phyloP scores from a whole-genome alignment of 2,113 vertebrate genomes.

The Sceloporus undulatus region DNA sequence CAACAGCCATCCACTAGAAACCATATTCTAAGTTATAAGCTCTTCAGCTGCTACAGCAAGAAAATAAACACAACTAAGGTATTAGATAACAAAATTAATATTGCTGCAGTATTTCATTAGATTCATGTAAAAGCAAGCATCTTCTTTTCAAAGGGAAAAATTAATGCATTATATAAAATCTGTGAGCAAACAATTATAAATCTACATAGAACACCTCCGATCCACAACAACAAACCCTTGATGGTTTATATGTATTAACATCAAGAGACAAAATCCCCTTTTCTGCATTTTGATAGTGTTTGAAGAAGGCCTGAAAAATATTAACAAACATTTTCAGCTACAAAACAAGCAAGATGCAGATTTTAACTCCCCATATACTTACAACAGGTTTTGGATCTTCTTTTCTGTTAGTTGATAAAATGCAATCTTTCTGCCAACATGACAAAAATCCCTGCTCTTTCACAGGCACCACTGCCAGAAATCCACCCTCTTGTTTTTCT shows the following conservation, averaged over 20 bases:
- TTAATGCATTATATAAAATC: slow-evolving; percentile 53
- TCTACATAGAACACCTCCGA: neutral
- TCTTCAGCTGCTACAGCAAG: slow-evolving; percentile 4
- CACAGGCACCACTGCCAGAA: slow-evolving; percentile 34
- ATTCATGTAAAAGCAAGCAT: neutral
- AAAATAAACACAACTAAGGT: slow-evolving; percentile 26
- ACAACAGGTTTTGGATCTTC: slow-evolving; percentile 70
- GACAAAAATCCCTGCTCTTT: slow-evolving; percentile 35
- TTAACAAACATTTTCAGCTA: neutral
- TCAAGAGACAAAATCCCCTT: slow-evolving; percentile 30
- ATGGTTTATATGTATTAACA: slow-evolving; percentile 46
- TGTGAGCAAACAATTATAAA: slow-evolving; percentile 1
- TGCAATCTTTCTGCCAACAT: slow-evolving; percentile 29
- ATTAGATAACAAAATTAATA: slow-evolving; percentile 11
- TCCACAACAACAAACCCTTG: slow-evolving; percentile 29
- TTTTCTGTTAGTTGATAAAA: slow-evolving; percentile 40
- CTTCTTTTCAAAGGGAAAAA: neutral
- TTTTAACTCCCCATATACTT: slow-evolving; percentile 68
- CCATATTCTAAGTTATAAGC: slow-evolving; percentile 26
- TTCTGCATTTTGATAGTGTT: slow-evolving; percentile 19
- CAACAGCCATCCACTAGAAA: slow-evolving; percentile 40
- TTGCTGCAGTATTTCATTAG: neutral
- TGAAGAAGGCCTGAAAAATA: slow-evolving; percentile 38
- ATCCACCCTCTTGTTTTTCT: slow-evolving; percentile 57
- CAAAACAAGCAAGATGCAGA: slow-evolving; percentile 23